A percentile compares a stretch with the other conserved stretches of the same genome.
Evolutionary conservation across 1,140 invertebrate species (phyloP).

Genomic region (Bombus superbus): DNA sequence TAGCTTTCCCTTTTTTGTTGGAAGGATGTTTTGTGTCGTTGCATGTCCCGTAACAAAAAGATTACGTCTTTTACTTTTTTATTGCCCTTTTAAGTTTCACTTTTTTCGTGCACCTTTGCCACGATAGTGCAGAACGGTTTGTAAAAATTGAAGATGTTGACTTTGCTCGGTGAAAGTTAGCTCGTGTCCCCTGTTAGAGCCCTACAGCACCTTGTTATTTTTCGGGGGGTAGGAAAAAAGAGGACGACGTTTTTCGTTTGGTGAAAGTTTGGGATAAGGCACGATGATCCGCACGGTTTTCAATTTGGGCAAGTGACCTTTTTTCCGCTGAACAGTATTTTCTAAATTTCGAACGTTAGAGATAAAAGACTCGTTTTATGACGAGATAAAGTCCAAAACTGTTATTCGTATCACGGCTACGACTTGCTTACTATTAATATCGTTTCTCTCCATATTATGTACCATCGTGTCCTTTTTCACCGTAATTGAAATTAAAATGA

Average conservation of each 20-base stretch:
- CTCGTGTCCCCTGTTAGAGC: slow-evolving; percentile 25
- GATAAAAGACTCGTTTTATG: neutral
- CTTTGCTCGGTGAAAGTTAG: slow-evolving; percentile 75
- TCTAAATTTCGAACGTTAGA: slow-evolving; percentile 23
- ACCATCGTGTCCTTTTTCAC: too few relatives aligned
- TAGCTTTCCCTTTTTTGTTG: slow-evolving; percentile 33
- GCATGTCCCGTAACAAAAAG: slow-evolving; percentile 27
- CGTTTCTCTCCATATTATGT: too few relatives aligned
- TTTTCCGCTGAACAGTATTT: slow-evolving; percentile 7
- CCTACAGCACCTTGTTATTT: slow-evolving; percentile 44
- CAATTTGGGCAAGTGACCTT: neutral
- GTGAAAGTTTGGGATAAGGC: slow-evolving; percentile 64
- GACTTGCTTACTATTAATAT: neutral
- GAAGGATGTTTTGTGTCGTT: slow-evolving; percentile 12
- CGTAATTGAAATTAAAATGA: neutral
- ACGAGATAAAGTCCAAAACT: slow-evolving; percentile 1
- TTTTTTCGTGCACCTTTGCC: slow-evolving; percentile 40
- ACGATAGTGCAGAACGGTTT: slow-evolving; percentile 41
- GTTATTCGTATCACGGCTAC: neutral
- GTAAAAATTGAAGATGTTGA: slow-evolving; percentile 53
- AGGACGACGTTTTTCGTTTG: neutral
- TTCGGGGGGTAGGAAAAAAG: slow-evolving; percentile 43
- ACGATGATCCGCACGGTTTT: slow-evolving; percentile 11
- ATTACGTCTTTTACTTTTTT: slow-evolving; percentile 69
- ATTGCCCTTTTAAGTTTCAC: slow-evolving; percentile 53